Percentiles rank a stretch among this genome's conserved stretches.
These are phyloP conservation scores for Pseudolaguvia tuberculata DNA, from an alignment of 2,113 vertebrate species.

Conservation along the genomic window DNA sequence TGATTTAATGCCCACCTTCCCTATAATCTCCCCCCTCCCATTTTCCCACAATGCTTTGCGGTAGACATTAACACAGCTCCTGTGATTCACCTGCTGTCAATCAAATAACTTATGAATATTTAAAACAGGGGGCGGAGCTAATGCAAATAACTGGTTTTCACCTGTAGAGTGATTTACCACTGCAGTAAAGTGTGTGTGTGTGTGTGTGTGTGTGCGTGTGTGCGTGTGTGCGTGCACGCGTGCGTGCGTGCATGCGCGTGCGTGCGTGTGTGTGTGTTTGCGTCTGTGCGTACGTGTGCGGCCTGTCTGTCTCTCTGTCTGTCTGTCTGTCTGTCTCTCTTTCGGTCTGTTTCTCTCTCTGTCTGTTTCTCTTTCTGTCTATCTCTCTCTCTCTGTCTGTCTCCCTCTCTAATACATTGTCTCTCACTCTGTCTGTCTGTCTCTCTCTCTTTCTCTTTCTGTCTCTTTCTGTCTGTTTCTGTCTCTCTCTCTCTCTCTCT, in stretches of 20 bases:
- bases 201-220: not conserved
- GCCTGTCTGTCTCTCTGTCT: too few species aligned
- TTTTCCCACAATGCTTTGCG: constrained; percentile 5
- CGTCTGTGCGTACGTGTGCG: too few species aligned
- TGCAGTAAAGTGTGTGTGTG: not conserved
- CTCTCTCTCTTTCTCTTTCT: not conserved
- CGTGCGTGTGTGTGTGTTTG: too few species aligned
- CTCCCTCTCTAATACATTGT: too few species aligned
- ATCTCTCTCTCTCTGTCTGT: too few species aligned
- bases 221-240: too few species aligned
- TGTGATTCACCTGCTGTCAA: not conserved
- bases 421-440: not conserved
- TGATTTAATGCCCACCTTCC: constrained; percentile 28
- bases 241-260: too few species aligned
- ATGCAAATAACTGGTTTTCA: not conserved
- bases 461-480: not conserved
- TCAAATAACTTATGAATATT: not conserved
- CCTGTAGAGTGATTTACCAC: not conserved
- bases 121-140: not conserved
- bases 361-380: not conserved
- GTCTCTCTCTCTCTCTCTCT: constrained; percentile 8
- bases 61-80: not conserved
- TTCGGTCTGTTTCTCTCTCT: not conserved
- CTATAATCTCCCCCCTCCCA: constrained; percentile 5
- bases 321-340: too few species aligned